Base-by-base conservation (phyloP, 2,113 vertebrate genomes). In the Barnardius zonarius region DNA sequence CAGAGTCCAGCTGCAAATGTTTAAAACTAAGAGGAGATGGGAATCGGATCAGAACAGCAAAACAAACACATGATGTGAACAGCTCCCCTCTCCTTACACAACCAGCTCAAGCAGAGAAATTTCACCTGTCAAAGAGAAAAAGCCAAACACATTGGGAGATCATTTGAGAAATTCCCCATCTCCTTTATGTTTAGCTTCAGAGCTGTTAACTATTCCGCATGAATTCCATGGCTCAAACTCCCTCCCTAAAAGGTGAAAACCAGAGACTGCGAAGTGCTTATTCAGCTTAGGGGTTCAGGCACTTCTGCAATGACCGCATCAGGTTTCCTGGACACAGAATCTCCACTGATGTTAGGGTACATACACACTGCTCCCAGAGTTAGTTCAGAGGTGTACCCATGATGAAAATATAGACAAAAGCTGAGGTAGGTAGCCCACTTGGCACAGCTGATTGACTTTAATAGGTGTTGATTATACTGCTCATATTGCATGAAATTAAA, bases 401-500 rank as follows among this genome's bases (percentile, higher is more conserved):
- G 87, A 96, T 92, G 76, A 95, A 96, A 96, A 95, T 18, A 90
- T 4, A 97, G 94, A 97, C 97, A 97, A 97, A 97, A 96, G 89
- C 96, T 16, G 85, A 98, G 94, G 97, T 92, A 94, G 97, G 97
- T 93, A 97, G 92, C 88, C 94, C 97, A 92, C 90, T 97, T 93
- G 96, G 97, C 95, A 97, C 96, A 97, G 97, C 73, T 98, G 98
- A 97, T 97, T 97, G 80, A 96, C 96, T 98, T 96, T 98, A 98
- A 98, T 98, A 98, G 97, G 97, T 98, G 97, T 97, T 98, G 98
- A 98, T 98, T 98, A 97, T 96, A 97, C 96, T 98, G 98, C 96
- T 97, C 97, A 97, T 98, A 98, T 98, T 98, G 97, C 98, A 98
- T 98, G 98, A 98, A 98, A 98, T 98, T 98, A 98, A 98, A 98